Conservation (phyloP, 2,797 vertebrate species). For the Pangasius macronema region DNA sequence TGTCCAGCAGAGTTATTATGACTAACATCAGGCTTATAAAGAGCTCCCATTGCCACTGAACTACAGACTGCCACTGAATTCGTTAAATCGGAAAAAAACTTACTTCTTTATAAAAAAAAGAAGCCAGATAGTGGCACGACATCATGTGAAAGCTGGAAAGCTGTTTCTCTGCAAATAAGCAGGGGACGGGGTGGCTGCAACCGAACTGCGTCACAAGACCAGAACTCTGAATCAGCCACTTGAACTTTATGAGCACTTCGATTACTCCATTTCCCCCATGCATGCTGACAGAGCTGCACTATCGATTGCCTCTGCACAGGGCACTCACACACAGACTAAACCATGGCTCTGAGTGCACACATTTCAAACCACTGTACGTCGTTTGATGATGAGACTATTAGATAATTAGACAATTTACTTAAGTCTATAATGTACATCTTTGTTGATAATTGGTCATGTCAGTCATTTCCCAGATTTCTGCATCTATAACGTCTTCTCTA, state of each 20-base stretch:
- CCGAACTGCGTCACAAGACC: constrained; percentile 19
- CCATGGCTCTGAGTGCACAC: constrained; percentile 9
- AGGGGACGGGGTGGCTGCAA: constrained; percentile 18
- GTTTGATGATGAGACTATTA: too few species aligned
- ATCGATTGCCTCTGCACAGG: constrained; percentile 46
- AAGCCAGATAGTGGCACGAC: constrained; percentile 7
- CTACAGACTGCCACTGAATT: background rate
- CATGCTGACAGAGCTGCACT: constrained; percentile 47
- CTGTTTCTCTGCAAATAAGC: constrained; percentile 37
- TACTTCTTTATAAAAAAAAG: constrained; percentile 6
- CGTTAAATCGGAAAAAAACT: background rate
- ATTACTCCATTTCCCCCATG: constrained; percentile 55
- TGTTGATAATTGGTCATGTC: too few species aligned
- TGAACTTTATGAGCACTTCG: constrained; percentile 56
- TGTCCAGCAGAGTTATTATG: constrained; percentile 44
- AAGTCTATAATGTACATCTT: too few species aligned
- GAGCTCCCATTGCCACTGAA: constrained; percentile 20
- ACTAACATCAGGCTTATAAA: constrained; percentile 44
- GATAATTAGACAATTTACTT: too few species aligned
- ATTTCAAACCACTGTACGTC: constrained; percentile 7
- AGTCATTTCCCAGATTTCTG: background rate
- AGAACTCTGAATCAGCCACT: constrained; percentile 35
- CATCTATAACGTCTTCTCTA: background rate
- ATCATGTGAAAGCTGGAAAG: constrained; percentile 25
- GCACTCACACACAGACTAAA: constrained; percentile 13